phyloP scores from a whole-genome alignment of 1,140 invertebrate genomes.

The Brachionus calyciflorus region DNA sequence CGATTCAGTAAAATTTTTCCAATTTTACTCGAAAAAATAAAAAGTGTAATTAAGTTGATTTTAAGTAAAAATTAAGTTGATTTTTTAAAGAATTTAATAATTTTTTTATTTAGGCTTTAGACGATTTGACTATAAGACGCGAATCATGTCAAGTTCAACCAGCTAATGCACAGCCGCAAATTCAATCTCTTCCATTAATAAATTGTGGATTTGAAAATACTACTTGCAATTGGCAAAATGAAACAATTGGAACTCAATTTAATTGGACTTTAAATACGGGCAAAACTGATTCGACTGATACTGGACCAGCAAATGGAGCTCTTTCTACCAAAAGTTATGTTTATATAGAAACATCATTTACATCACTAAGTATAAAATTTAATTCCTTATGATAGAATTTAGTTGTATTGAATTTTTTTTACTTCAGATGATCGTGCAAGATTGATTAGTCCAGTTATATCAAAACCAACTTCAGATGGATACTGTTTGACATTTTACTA shows the following conservation, averaged over 20 bases:
- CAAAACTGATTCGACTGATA: background rate
- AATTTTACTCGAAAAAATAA: too few relatives aligned
- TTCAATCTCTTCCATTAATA: constrained; percentile 22
- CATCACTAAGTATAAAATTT: constrained; percentile 12
- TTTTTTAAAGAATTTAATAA: too few relatives aligned
- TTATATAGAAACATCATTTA: constrained; percentile 51
- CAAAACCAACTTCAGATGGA: constrained; percentile 2
- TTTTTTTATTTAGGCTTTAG: constrained; percentile 21
- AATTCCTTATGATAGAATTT: too few relatives aligned
- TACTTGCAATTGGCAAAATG: constrained; percentile 8
- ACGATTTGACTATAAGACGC: background rate
- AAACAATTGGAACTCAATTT: constrained; percentile 8
- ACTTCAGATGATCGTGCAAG: constrained; percentile 31
- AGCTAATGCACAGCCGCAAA: background rate
- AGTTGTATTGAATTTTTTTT: background rate
- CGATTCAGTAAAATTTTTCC: too few relatives aligned
- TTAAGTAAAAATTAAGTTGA: too few relatives aligned
- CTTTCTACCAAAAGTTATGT: constrained; percentile 48
- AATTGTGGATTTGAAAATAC: constrained; percentile 68
- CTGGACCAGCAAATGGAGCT: constrained; percentile 44
- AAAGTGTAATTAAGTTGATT: too few relatives aligned
- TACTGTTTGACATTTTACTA: constrained; percentile 49
- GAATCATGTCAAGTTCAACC: constrained; percentile 42
- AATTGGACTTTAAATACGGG: constrained; percentile 38
- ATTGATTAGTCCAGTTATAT: constrained; percentile 14